These are phyloP conservation scores for Psittacula derbiana DNA, from an alignment of 2,797 vertebrate genomes.

Conservation along the genomic window DNA sequence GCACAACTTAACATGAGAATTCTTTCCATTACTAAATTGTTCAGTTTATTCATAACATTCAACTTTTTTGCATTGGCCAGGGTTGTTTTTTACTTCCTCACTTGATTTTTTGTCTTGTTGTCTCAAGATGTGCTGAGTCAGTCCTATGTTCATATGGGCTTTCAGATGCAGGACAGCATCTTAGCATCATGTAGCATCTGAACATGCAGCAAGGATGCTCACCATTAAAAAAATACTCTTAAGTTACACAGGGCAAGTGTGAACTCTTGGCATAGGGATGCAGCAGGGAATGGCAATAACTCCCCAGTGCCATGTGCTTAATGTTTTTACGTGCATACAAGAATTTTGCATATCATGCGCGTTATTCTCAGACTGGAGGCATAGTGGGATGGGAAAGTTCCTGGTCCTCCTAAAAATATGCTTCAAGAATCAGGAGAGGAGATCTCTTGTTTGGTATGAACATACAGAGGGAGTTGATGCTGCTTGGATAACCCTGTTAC, in stretches of 20 bases:
- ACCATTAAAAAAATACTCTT: background rate
- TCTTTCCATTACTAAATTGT: background rate
- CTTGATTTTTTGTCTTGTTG: background rate
- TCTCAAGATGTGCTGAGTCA: background rate
- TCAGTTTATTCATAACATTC: background rate
- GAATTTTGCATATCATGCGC: background rate
- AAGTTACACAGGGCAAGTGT: background rate
- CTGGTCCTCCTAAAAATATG: fast-evolving
- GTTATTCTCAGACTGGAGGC: background rate
- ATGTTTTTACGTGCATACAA: background rate
- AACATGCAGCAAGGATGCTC: background rate
- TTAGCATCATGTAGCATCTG: background rate
- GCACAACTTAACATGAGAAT: background rate
- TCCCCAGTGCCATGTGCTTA: too few relatives aligned
- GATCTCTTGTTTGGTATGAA: background rate
- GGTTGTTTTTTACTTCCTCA: background rate
- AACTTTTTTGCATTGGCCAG: background rate
- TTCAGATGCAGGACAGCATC: background rate
- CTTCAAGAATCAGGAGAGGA: background rate
- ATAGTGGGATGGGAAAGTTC: background rate
- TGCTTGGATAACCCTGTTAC: background rate
- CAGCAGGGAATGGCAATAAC: background rate
- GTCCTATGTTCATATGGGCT: background rate
- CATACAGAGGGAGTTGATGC: background rate
- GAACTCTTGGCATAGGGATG: fast-evolving